Evolutionary conservation across 2,113 vertebrate species (phyloP), one percentile per base, ranked within the genome.

Genomic region (Microtus oregoni): DNA sequence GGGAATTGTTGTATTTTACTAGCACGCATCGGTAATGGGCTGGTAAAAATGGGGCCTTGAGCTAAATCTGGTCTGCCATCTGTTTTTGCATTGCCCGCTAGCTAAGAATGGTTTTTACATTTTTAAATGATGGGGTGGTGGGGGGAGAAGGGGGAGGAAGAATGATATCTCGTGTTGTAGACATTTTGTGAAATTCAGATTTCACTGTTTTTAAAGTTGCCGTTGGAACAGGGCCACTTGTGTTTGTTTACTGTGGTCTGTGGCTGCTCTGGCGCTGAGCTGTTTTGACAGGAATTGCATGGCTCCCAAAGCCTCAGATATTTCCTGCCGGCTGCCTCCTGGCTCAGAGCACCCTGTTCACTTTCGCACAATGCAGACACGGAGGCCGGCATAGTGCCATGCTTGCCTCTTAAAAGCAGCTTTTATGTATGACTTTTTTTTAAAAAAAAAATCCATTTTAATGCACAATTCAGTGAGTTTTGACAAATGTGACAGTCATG

Each of bases 31-130:
- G 76, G 19, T 82, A 82, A 28, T 52, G 35, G 77, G 44, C 81
- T 94, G 93, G 85, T 41, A 85, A 92, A 83, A 90, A 79, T 70
- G 12, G 50, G 88, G 95, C 76, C 77, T 92, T 38, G 19, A 85
- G 75, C 92, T 91, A 94, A 96, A 96, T 92, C 97, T 97, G 92
- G 77, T 44, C 58, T 10, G 3, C 94, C 92, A 94, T 90, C 90
- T 96, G 94, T 87, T 94, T 97, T 58, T 65, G 73, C 78, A 70
- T 75, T 68, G 78, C 35, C 87, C 17, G 20, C 38, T 89, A 77
- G 58, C 81, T 97, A 75, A 94, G 83, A 91, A 87, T 52, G 68
- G 30, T 14, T 91, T 91, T 88, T 76, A 85, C 17, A 38, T 76
- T 93, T 95, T 94, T 89, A 90, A 94, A 75, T 68, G 47, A 7